Conservation (phyloP, 2,113 vertebrate genomes). For the Chlorodrepanis virens region DNA sequence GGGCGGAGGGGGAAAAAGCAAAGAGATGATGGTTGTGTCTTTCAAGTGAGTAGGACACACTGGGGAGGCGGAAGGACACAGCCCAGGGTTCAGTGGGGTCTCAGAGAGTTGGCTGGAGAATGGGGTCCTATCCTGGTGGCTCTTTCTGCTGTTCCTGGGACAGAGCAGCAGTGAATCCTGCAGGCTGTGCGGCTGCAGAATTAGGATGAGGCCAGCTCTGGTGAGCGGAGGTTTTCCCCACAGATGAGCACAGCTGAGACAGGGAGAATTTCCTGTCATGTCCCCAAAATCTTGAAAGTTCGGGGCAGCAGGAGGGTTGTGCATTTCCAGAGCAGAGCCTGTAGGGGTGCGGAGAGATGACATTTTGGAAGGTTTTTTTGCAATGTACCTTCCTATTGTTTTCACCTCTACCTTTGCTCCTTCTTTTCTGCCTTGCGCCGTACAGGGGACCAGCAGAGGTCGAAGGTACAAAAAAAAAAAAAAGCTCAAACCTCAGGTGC, state of each 20-base stretch:
- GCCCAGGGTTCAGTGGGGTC: neutral
- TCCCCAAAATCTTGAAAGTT: neutral
- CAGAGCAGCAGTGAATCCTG: neutral
- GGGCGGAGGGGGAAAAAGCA: neutral
- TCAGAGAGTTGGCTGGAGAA: neutral
- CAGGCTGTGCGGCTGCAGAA: neutral
- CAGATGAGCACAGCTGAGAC: neutral
- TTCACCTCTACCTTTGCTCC: neutral
- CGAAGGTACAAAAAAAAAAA: neutral
- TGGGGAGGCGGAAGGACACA: neutral
- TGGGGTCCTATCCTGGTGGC: fast-evolving
- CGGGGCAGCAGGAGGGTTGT: neutral
- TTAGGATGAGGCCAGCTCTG: neutral
- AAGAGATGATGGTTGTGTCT: neutral
- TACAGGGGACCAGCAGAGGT: neutral
- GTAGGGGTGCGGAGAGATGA: neutral
- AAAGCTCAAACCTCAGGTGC: neutral
- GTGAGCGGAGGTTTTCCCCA: neutral
- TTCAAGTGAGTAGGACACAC: neutral
- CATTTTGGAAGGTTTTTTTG: neutral
- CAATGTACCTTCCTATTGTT: neutral
- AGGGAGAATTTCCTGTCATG: neutral
- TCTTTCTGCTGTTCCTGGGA: neutral
- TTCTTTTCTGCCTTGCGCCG: neutral
- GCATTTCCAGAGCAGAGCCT: neutral